Base-by-base conservation (phyloP, 2,113 vertebrate genomes). In the Gulo gulo region DNA sequence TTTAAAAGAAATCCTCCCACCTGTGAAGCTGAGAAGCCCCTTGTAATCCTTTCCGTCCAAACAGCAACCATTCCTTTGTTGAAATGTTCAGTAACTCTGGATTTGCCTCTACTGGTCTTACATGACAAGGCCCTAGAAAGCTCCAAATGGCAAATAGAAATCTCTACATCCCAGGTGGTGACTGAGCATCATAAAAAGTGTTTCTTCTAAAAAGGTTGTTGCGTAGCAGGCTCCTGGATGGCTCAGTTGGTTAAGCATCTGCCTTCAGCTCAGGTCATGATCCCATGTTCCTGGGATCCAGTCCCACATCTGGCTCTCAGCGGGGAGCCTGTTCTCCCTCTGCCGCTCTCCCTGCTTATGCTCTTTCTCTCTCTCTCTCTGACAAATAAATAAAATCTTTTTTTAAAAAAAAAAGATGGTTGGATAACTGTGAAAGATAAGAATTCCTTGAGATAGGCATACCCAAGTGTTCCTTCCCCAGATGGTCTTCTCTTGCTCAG, bases 1-100 rank as follows among this genome's bases (percentile, higher is more conserved):
- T 96, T 95, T 88, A 79, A 94, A 94, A 92, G n/a, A 87, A 93
- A 59, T 50, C 45, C 36, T 97, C 29, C 78, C n/a, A 57, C 8
- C 59, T 83, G 7, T 81, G 63, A 94, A 90, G 61, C 39, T 24
- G 73, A 91, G 80, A 88, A 55, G 47, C 21, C 61, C 63, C 74
- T 47, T 83, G 26, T 69, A 73, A 95, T 73, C 65, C 34, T 87
- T 85, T 92, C 34, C 31, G 21, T 61, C 78, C 80, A 97, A 80
- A 61, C 69, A 24, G 14, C n/a, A 93, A 34, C 59, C 50, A 4
- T 50, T 55, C 63, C 92, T 74, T 55, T 79, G 73, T 55, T 74
- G 78, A 55, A 39, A 65, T 29, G 14, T 85, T 85, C 74, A 82
- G 1, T 55, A 85, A 87, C 39, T 47, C 21, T 73, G 82, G 36